These are phyloP conservation scores for Chamaetylas fuelleborni DNA, from an alignment of 2,113 vertebrate species.

Conservation along the genomic window DNA sequence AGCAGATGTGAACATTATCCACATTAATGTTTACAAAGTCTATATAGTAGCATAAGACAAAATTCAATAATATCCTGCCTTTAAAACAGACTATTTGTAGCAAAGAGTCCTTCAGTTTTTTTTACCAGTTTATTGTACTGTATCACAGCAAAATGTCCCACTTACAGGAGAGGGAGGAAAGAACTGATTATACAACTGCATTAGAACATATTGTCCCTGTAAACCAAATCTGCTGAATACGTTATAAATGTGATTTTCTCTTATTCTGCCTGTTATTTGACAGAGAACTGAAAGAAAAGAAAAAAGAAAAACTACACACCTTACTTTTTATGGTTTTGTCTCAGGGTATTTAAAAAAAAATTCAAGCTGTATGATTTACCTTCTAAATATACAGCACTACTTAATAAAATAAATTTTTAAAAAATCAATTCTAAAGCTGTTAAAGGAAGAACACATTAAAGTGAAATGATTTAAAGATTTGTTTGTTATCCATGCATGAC, in stretches of 20 bases:
- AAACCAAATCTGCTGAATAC: conserved; percentile 39
- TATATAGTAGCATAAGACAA: not conserved
- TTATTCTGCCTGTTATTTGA: conserved; percentile 7
- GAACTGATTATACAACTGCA: conserved; percentile 48
- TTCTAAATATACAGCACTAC: not conserved
- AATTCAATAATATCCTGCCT: not conserved
- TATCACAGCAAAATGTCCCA: conserved; percentile 17
- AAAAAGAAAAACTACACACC: not conserved
- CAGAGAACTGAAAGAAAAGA: not conserved
- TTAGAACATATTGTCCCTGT: not conserved
- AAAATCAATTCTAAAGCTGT: not conserved
- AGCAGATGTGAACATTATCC: not conserved
- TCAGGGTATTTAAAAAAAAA: not conserved
- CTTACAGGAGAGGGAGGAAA: conserved; percentile 34
- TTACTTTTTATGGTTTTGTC: not conserved
- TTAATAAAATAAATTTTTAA: not conserved
- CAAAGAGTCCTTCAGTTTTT: conserved; percentile 23
- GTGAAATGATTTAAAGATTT: not conserved
- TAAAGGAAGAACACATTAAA: not conserved
- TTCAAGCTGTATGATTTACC: not conserved
- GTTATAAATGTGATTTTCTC: conserved; percentile 1
- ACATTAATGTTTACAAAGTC: not conserved
- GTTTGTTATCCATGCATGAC: not conserved
- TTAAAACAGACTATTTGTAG: conserved; percentile 38
- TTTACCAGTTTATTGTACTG: conserved; percentile 28